Conservation (phyloP, 2,888 invertebrate genomes). For the Orgyia antiqua region DNA sequence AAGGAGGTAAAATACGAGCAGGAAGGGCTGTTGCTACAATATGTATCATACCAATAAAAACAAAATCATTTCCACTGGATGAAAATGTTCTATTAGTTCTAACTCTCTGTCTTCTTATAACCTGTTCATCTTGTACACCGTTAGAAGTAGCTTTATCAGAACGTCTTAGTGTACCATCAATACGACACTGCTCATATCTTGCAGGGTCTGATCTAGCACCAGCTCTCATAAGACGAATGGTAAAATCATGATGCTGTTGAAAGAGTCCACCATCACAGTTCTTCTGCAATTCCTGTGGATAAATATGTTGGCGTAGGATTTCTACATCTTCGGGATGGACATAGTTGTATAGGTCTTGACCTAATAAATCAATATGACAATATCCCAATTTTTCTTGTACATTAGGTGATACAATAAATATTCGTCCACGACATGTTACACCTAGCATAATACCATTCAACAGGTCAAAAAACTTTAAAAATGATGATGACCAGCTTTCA, state of each 20-base stretch:
- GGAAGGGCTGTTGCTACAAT: slow-evolving; percentile 80
- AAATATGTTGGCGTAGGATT: slow-evolving; percentile 83
- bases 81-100: slow-evolving; percentile 70
- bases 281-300: slow-evolving; percentile 70
- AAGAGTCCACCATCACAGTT: slow-evolving; percentile 49
- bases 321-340: slow-evolving; percentile 91
- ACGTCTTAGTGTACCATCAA: slow-evolving; percentile 81
- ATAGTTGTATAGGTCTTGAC: slow-evolving; percentile 91
- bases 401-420: slow-evolving; percentile 90
- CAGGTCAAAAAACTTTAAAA: slow-evolving; percentile 81
- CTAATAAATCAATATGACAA: slow-evolving; percentile 92
- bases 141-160: slow-evolving; percentile 78
- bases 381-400: slow-evolving; percentile 92
- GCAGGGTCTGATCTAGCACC: slow-evolving; percentile 85
- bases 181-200: slow-evolving; percentile 83
- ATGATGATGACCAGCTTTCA: slow-evolving; percentile 75
- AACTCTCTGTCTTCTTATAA: slow-evolving; percentile 69
- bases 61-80: slow-evolving; percentile 80
- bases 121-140: slow-evolving; percentile 71
- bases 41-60: slow-evolving; percentile 85
- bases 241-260: slow-evolving; percentile 76
- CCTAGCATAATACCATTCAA: slow-evolving; percentile 90
- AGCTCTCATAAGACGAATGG: slow-evolving; percentile 80
- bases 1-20: slow-evolving; percentile 75
- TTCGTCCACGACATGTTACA: slow-evolving; percentile 87